These are phyloP conservation scores for Enteromius mattozi DNA, from an alignment of 2,797 vertebrate species.

Conservation along the genomic window DNA sequence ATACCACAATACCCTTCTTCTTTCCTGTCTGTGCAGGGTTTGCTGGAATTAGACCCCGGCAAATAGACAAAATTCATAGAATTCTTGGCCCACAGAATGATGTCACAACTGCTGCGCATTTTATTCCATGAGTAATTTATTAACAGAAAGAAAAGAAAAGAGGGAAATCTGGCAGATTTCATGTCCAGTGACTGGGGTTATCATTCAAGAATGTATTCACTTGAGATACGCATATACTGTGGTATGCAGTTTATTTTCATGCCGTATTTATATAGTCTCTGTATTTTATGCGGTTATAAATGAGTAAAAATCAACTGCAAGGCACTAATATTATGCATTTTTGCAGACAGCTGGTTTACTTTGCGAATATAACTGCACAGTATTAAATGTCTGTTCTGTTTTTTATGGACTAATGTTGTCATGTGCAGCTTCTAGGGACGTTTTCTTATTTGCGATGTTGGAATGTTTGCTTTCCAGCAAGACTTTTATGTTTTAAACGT, in stretches of 20 bases:
- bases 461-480: not conserved
- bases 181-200: not conserved
- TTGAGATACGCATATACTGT: not conserved
- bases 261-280: not conserved
- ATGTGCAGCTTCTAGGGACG: not conserved
- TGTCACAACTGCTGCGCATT: slow-evolving; percentile 51
- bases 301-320: not conserved
- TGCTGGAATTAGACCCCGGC: slow-evolving; percentile 9
- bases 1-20: slow-evolving; percentile 60
- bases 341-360: not conserved
- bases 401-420: not conserved
- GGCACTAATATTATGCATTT: not conserved
- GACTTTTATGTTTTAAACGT: not conserved
- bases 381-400: not conserved
- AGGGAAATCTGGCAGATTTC: not conserved
- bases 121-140: slow-evolving; percentile 49
- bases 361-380: not conserved
- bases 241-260: not conserved
- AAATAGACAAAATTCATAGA: slow-evolving; percentile 60
- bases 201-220: not conserved
- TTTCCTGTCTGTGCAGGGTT: slow-evolving; percentile 53
- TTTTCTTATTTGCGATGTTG: not conserved
- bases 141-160: slow-evolving; percentile 27
- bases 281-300: slow-evolving; percentile 17
- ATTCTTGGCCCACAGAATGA: slow-evolving; percentile 66